A percentile compares a stretch with the other conserved stretches of the same genome.
Evolutionary conservation across 2,888 invertebrate genomes (phyloP).

Genomic region (Aspidiotus destructor): DNA sequence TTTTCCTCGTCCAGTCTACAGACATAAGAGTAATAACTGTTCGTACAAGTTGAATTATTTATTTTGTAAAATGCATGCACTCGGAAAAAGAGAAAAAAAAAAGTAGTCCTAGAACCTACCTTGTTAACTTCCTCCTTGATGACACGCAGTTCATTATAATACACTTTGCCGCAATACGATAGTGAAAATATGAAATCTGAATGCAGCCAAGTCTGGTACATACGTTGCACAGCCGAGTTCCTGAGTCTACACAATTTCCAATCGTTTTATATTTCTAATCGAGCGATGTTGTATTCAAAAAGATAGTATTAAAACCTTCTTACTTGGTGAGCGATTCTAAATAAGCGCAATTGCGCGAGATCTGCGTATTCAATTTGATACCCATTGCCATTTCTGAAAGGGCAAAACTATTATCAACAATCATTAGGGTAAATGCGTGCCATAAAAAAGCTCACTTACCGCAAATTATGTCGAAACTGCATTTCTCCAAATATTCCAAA

Average conservation of each 20-base stretch:
- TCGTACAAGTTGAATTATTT: too few species aligned
- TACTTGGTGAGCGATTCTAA: slow-evolving; percentile 63
- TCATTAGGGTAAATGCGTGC: neutral
- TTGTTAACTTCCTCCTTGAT: slow-evolving; percentile 17
- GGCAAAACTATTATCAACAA: slow-evolving; percentile 5
- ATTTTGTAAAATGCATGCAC: too few species aligned
- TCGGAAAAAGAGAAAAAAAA: too few species aligned
- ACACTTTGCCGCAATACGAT: slow-evolving; percentile 6
- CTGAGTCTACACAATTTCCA: neutral
- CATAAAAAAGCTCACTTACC: slow-evolving; percentile 26
- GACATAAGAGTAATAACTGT: too few species aligned
- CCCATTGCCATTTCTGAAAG: slow-evolving; percentile 78
- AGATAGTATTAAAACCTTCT: slow-evolving; percentile 39
- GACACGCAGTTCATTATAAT: slow-evolving; percentile 8
- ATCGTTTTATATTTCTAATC: neutral
- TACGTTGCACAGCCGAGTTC: neutral
- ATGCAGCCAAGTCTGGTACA: slow-evolving; percentile 14
- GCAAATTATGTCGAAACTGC: slow-evolving; percentile 34
- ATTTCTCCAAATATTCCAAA: slow-evolving; percentile 39
- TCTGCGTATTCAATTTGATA: slow-evolving; percentile 60
- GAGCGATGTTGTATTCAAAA: neutral
- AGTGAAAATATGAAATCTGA: slow-evolving; percentile 8
- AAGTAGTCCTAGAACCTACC: slow-evolving; percentile 1
- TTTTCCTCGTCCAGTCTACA: too few species aligned
- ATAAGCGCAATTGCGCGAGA: slow-evolving; percentile 57